Percentiles rank a stretch among this genome's conserved stretches.
Conservation (phyloP, 2,888 invertebrate genomes). For the Eubasilissa splendida region DNA sequence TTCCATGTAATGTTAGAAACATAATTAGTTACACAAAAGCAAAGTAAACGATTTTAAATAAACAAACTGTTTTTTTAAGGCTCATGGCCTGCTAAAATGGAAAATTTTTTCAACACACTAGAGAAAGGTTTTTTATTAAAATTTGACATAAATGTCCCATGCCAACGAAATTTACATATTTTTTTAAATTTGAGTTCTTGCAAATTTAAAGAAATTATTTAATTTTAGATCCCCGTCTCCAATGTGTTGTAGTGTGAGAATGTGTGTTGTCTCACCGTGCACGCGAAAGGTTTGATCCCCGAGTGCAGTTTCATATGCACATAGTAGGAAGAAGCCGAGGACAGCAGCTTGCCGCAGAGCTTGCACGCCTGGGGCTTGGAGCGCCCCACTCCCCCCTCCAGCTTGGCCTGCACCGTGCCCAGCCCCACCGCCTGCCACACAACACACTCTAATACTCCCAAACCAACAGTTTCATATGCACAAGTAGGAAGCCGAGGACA, state of each 20-base stretch:
- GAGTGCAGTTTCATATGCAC: slow-evolving; percentile 89
- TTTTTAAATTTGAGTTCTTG: too few relatives aligned
- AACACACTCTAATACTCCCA: slow-evolving; percentile 25
- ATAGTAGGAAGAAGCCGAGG: slow-evolving; percentile 85
- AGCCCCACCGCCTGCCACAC: slow-evolving; percentile 61
- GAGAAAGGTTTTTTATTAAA: background rate
- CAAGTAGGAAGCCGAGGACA: too few relatives aligned
- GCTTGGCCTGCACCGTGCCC: slow-evolving; percentile 71
- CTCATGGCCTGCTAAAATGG: too few relatives aligned
- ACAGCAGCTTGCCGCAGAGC: slow-evolving; percentile 84
- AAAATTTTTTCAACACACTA: too few relatives aligned
- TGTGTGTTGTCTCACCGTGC: slow-evolving; percentile 71
- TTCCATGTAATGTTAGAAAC: too few relatives aligned
- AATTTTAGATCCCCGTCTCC: background rate
- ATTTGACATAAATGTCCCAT: background rate
- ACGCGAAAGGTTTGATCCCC: slow-evolving; percentile 85
- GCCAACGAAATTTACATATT: too few relatives aligned
- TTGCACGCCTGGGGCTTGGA: slow-evolving; percentile 84
- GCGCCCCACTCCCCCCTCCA: slow-evolving; percentile 69
- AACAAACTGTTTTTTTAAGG: too few relatives aligned
- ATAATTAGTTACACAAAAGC: too few relatives aligned
- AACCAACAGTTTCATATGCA: too few relatives aligned
- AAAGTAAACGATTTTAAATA: too few relatives aligned
- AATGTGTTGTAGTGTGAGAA: slow-evolving; percentile 11
- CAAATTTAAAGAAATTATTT: background rate